Evolutionary conservation across 2,888 invertebrate genomes (phyloP).

Genomic region (Biston stratarius): DNA sequence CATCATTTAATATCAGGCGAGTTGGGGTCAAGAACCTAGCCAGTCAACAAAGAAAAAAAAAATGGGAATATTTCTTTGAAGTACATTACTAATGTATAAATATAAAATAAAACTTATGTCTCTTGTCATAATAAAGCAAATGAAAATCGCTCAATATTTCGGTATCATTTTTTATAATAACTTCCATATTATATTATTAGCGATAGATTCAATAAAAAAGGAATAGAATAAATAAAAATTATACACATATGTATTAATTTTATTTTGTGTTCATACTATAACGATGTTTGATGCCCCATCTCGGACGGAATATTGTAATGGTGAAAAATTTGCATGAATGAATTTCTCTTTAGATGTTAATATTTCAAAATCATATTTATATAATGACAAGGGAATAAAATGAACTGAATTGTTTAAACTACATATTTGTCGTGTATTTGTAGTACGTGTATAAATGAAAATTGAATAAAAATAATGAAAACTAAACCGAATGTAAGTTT

Average conservation of each 20-base stretch:
- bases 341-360: conserved; percentile 55
- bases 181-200: background rate
- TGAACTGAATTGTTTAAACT: conserved; percentile 78
- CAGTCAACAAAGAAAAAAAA: too few relatives aligned
- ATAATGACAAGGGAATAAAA: conserved; percentile 78
- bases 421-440: conserved; percentile 64
- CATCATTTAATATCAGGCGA: too few relatives aligned
- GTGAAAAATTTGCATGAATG: too few relatives aligned
- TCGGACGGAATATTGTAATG: too few relatives aligned
- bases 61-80: background rate
- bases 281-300: too few relatives aligned
- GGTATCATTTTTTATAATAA: background rate
- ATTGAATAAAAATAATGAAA: conserved; percentile 33
- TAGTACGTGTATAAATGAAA: conserved; percentile 68
- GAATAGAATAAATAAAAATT: background rate
- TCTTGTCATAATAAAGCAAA: background rate
- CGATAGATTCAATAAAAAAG: background rate
- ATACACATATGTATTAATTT: too few relatives aligned
- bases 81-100: background rate
- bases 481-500: conserved; percentile 33
- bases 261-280: too few relatives aligned
- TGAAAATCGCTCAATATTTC: conserved; percentile 13
- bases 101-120: background rate
- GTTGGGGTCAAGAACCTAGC: too few relatives aligned
- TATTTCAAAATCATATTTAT: conserved; percentile 63